Conservation (phyloP, 2,113 vertebrate species). For the Myotis brandtii region DNA sequence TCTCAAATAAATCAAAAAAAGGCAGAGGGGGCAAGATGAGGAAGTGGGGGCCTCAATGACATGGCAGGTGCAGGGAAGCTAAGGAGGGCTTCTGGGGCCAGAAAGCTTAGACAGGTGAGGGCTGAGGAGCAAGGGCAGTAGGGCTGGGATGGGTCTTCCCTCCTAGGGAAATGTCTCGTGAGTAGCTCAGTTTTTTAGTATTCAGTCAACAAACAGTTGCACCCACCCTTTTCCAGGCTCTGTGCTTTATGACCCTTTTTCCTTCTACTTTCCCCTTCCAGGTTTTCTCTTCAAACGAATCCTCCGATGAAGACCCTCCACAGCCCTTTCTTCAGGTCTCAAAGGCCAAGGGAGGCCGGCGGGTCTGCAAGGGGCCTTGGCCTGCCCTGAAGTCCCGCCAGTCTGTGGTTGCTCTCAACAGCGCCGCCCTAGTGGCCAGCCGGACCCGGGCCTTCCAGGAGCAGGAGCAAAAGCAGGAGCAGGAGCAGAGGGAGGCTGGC, state of each 20-base stretch:
- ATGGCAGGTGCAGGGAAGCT: not conserved
- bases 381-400: conserved; percentile 67
- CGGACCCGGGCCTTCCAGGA: conserved; percentile 65
- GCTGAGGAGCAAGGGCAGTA: not conserved
- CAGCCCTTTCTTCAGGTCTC: not conserved
- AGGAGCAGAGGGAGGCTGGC: not conserved
- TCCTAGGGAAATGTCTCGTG: not conserved
- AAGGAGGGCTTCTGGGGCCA: not conserved
- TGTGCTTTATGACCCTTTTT: not conserved
- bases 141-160: not conserved
- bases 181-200: not conserved
- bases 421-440: conserved; percentile 64
- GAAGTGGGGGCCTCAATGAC: not conserved
- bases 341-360: not conserved
- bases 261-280: not conserved
- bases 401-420: conserved; percentile 70
- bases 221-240: not conserved
- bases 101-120: not conserved
- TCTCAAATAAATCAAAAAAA: not conserved
- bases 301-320: conserved; percentile 35
- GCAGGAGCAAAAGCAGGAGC: conserved; percentile 6
- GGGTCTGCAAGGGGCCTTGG: conserved; percentile 29
- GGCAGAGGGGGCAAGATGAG: not conserved
- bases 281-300: conserved; percentile 75
- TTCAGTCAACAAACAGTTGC: not conserved